These are phyloP conservation scores for Bubo scandiacus DNA, from an alignment of 2,113 vertebrate species.

Conservation along the genomic window DNA sequence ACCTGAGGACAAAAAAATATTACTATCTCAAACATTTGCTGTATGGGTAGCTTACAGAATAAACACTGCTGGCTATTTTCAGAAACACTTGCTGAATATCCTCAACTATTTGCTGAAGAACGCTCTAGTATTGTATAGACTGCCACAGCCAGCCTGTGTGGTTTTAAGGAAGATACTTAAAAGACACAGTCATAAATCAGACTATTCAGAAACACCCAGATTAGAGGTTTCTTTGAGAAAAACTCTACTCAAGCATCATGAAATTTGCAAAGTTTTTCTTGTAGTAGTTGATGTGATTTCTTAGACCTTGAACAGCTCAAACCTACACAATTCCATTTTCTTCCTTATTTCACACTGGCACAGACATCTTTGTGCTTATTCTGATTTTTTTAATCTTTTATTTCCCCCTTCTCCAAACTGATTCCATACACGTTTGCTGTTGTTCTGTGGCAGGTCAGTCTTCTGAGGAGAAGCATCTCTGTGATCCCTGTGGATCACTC, in stretches of 20 bases:
- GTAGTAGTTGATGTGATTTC: neutral
- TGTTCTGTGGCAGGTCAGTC: neutral
- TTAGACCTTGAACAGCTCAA: neutral
- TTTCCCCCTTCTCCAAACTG: neutral
- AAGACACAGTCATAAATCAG: neutral
- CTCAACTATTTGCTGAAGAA: neutral
- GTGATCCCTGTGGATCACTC: neutral
- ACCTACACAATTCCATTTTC: neutral
- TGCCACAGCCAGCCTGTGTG: neutral
- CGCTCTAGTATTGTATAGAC: neutral
- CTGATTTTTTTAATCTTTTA: neutral
- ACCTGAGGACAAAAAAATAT: slow-evolving; percentile 72
- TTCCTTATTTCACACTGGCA: neutral
- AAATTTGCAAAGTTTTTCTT: neutral
- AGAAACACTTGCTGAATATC: neutral
- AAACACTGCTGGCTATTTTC: neutral
- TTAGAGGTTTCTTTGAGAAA: neutral
- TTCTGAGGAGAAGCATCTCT: neutral
- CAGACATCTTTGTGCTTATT: neutral
- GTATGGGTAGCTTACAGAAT: neutral
- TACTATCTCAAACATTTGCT: neutral
- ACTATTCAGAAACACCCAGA: neutral
- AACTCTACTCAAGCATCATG: neutral
- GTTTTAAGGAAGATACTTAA: neutral
- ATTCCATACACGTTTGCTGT: neutral